A percentile compares a stretch with the other conserved stretches of the same genome.
Conservation (phyloP, 2,888 invertebrate genomes). For the Julus scanicus region DNA sequence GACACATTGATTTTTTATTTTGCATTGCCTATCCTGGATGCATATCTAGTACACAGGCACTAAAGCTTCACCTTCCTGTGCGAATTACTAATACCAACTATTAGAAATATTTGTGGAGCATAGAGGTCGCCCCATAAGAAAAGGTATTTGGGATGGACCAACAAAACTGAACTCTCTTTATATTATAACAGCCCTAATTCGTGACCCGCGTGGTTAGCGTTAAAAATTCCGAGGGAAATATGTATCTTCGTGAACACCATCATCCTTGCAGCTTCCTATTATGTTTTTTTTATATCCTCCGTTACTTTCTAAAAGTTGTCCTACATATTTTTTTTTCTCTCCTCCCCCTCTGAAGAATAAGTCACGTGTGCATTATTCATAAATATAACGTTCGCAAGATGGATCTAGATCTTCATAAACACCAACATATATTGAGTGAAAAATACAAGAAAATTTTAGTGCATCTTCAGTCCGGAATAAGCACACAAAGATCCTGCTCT, state of each 20-base stretch:
- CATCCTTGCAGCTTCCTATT: constrained; percentile 18
- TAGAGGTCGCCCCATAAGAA: not conserved
- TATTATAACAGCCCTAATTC: not conserved
- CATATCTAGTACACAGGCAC: no score
- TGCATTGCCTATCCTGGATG: no score
- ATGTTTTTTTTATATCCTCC: constrained; percentile 18
- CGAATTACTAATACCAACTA: no score
- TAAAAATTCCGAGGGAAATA: constrained; percentile 13
- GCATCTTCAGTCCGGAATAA: constrained; percentile 30
- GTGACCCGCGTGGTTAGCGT: constrained; percentile 6
- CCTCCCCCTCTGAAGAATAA: constrained; percentile 21
- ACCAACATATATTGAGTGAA: constrained; percentile 23
- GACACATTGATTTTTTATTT: no score
- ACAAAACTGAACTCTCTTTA: constrained; percentile 2
- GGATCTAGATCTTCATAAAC: constrained; percentile 42
- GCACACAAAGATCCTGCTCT: constrained; percentile 11
- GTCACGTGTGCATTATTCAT: constrained; percentile 23
- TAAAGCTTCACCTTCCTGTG: no score
- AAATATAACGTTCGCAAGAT: constrained; percentile 23
- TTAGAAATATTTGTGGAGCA: not conserved
- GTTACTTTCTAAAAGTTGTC: not conserved
- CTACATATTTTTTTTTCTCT: constrained; percentile 23
- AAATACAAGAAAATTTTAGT: constrained; percentile 12
- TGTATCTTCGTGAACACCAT: not conserved
- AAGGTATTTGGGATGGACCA: not conserved